These are phyloP conservation scores for Sphenodon punctatus DNA, from an alignment of 2,797 vertebrate genomes.

Conservation along the genomic window DNA sequence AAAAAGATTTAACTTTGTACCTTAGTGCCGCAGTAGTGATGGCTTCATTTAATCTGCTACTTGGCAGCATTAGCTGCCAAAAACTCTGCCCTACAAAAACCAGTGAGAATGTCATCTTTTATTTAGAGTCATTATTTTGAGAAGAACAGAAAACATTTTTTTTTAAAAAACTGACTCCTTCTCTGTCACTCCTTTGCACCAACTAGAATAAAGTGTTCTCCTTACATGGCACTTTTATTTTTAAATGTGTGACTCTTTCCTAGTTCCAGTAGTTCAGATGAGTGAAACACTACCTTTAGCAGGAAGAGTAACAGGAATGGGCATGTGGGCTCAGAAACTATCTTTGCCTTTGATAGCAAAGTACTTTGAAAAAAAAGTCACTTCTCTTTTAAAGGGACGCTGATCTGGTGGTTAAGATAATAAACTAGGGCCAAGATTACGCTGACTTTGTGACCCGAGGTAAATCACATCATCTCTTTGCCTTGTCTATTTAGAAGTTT, in stretches of 20 bases:
- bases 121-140: slow-evolving; percentile 12
- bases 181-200: neutral
- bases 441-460: no score
- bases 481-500: no score
- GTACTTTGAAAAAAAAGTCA: neutral
- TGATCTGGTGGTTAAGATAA: neutral
- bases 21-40: neutral
- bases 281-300: neutral
- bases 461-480: no score
- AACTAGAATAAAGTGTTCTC: neutral
- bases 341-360: neutral
- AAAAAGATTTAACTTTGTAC: neutral
- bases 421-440: no score
- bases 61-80: neutral
- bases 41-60: neutral
- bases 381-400: neutral
- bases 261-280: neutral
- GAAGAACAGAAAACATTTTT: neutral
- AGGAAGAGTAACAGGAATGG: neutral
- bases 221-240: neutral
- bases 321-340: neutral
- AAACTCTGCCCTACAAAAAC: neutral
- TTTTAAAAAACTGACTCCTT: neutral
- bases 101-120: neutral
- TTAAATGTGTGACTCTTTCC: neutral